Conservation (phyloP, 2,797 vertebrate genomes). For the Erethizon dorsatum region DNA sequence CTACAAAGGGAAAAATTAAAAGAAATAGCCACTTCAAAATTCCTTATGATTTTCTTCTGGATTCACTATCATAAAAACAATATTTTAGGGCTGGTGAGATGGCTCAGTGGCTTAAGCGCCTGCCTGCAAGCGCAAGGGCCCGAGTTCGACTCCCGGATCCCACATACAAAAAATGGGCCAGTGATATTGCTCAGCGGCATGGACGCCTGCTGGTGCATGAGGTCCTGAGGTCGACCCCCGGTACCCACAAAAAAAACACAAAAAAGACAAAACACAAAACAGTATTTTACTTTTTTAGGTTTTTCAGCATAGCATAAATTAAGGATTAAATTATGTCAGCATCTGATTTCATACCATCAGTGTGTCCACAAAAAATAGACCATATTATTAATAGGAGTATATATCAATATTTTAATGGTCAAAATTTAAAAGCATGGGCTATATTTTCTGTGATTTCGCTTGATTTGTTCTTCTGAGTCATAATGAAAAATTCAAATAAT, state of each 20-base stretch:
- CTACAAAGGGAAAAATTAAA: background rate
- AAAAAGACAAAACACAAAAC: background rate
- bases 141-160: no score
- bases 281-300: background rate
- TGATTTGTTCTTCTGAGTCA: background rate
- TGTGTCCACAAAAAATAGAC: background rate
- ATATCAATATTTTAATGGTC: background rate
- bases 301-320: background rate
- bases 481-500: constrained; percentile 1
- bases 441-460: constrained; percentile 15
- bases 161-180: no score
- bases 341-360: constrained; percentile 44
- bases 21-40: constrained; percentile 14
- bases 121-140: no score
- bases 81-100: background rate
- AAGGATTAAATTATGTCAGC: background rate
- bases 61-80: background rate
- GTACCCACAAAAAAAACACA: no score
- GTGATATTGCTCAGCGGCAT: no score
- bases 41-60: background rate
- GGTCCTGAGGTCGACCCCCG: no score
- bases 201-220: no score
- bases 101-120: no score
- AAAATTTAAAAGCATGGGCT: constrained; percentile 9
- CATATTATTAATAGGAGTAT: background rate